Base-by-base conservation (phyloP, 2,888 invertebrate genomes). In the Teleogryllus oceanicus region DNA sequence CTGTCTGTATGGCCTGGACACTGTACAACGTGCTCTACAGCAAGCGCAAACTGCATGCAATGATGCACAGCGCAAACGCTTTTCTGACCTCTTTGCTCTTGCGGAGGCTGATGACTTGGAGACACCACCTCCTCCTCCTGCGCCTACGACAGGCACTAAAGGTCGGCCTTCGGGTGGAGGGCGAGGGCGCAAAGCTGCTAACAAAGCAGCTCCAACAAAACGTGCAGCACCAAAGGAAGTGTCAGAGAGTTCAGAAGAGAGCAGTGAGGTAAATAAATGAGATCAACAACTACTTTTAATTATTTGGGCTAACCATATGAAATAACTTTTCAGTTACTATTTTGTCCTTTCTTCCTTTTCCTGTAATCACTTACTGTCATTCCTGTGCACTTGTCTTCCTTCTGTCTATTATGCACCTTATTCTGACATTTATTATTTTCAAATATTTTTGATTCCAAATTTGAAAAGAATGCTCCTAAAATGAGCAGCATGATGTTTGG, bases 11-110 rank as follows among this genome's bases (percentile, higher is more conserved):
- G 94, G 94, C 83, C 92, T 94, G 87, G 96, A 97, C 86, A 92
- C 93, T 84, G 94, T 98, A 92, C 97, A 97, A 87, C 92, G 95
- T 85, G 96, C 97, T 62, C 89, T 98, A 83, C 94, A 96, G 85
- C 93, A 94, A 84, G 94, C 96, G 49, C 96, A 96, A 87, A 92
- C 93, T 82, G 93, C 95, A 85, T 94, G 96, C 87, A 95, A 92
- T 85, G 98, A 98, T 87, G 92, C 92, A 84, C 93, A 96, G 88
- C 94, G 95, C 89, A 94, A 94, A 88, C 95, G 94, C 89, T 97
- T 95, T 87, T 93, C 94, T 86, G 96, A 96, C 85, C 89, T 98
- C 84, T 94, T 97, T 87, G 94, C 95, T 11, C 89, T 98, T 84
- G 95, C 96, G 50, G 97, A 96, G 87, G 96, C 96, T 85, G 96